Evolutionary conservation across 2,113 vertebrate genomes (phyloP).

Genomic region (Falcunculus frontatus): DNA sequence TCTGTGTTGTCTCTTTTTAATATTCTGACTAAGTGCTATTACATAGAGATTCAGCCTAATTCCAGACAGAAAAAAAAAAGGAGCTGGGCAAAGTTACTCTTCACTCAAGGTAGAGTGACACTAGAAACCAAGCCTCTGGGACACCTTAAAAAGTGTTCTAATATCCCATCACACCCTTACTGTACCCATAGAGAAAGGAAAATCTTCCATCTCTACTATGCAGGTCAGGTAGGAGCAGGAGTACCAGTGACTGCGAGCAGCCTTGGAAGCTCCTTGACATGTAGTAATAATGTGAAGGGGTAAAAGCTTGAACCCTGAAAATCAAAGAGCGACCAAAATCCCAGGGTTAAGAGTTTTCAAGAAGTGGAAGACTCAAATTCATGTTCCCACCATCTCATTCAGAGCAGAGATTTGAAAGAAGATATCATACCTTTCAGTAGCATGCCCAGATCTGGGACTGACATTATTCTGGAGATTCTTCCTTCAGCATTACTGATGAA

Average conservation of each 20-base stretch:
- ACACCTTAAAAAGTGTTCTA: background rate
- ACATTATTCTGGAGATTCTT: background rate
- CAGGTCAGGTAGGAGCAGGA: background rate
- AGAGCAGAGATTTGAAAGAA: background rate
- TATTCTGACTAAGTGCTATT: background rate
- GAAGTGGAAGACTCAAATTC: background rate
- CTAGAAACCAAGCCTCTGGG: background rate
- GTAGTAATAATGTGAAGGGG: fast-evolving
- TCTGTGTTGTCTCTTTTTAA: background rate
- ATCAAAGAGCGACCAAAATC: background rate
- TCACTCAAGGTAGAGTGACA: background rate
- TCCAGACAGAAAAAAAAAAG: background rate
- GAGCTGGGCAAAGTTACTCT: background rate
- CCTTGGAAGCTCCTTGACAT: background rate
- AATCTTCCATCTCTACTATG: background rate
- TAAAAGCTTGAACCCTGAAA: background rate
- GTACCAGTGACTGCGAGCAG: background rate
- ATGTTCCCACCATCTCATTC: background rate
- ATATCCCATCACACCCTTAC: background rate
- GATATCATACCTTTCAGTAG: background rate
- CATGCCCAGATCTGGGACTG: background rate
- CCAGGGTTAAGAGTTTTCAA: background rate
- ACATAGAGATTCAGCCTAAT: background rate
- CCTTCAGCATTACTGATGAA: background rate
- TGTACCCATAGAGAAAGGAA: background rate